Evolutionary conservation across 2,113 vertebrate species (phyloP).

Genomic region (Pelusios castaneus): DNA sequence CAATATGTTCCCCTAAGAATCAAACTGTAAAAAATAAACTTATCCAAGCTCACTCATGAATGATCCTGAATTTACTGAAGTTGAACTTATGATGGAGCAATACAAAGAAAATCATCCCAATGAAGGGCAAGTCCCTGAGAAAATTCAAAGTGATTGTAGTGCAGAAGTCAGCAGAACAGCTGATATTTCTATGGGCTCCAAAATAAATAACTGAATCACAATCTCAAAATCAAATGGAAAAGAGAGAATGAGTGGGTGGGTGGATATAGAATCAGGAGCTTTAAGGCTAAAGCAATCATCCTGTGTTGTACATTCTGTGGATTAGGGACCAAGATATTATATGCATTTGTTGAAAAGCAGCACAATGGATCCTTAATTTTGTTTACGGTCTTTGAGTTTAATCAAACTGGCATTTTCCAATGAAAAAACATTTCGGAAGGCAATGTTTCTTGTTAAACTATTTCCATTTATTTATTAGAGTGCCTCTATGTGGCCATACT

Average conservation of each 20-base stretch:
- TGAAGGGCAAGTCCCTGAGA: neutral
- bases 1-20: fast-evolving
- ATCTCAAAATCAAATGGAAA: neutral
- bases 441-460: neutral
- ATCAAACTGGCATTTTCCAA: neutral
- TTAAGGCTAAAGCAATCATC: neutral
- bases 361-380: neutral
- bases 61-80: neutral
- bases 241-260: neutral
- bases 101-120: neutral
- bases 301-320: neutral
- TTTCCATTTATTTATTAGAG: neutral
- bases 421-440: neutral
- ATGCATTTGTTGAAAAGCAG: neutral
- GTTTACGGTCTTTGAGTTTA: neutral
- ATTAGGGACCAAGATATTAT: neutral
- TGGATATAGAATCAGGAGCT: neutral
- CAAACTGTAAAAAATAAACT: neutral
- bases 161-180: neutral
- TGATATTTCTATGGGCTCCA: neutral
- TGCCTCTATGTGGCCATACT: neutral
- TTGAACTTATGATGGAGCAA: neutral
- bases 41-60: neutral
- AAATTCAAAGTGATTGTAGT: neutral
- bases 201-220: neutral